These are phyloP conservation scores for Otocyon megalotis DNA, from an alignment of 2,113 vertebrate genomes.

Conservation along the genomic window DNA sequence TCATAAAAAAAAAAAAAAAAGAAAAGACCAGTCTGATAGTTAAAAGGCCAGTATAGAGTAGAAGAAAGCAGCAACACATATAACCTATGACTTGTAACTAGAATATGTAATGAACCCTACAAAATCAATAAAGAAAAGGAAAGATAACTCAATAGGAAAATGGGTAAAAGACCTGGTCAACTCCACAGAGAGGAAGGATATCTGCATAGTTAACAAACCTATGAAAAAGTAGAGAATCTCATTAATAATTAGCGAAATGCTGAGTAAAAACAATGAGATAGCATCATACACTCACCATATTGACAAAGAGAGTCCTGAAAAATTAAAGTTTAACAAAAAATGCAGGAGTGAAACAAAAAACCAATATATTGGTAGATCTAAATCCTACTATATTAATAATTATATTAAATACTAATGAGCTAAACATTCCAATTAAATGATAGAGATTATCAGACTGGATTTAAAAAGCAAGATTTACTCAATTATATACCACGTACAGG, in stretches of 20 bases:
- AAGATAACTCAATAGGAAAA: neutral
- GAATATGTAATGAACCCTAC: neutral
- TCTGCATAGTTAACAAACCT: neutral
- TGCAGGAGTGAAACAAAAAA: neutral
- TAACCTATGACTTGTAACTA: neutral
- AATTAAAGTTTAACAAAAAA: neutral
- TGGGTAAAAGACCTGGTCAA: neutral
- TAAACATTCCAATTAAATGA: neutral
- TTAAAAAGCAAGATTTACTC: neutral
- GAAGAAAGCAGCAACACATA: neutral
- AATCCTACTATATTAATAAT: neutral
- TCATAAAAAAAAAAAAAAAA: neutral
- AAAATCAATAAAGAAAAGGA: neutral
- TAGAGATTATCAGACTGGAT: neutral
- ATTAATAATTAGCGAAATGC: neutral
- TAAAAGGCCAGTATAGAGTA: neutral
- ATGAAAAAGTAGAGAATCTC: neutral
- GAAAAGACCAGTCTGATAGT: neutral
- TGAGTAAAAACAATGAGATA: neutral
- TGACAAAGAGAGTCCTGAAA: neutral
- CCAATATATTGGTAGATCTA: neutral
- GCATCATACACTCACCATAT: neutral
- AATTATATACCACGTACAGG: neutral
- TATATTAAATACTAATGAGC: neutral
- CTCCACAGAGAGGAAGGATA: neutral